These are phyloP conservation scores for Orestias chungarensis DNA, from an alignment of 2,797 vertebrate species.

Conservation along the genomic window DNA sequence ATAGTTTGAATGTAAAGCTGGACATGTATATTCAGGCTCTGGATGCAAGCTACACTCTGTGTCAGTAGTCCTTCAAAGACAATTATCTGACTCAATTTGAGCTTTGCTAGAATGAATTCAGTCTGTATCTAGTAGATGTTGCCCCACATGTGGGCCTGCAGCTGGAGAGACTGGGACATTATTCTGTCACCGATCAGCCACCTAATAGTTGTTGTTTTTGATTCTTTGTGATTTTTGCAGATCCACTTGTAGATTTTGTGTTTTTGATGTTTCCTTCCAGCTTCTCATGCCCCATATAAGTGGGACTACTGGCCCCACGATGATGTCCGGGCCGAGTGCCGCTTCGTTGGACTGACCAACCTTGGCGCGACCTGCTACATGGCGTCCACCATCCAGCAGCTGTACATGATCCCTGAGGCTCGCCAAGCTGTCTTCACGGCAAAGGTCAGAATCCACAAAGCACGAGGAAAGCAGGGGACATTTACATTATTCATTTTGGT, in stretches of 20 bases:
- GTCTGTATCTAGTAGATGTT: slow-evolving; percentile 3
- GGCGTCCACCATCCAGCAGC: slow-evolving; percentile 98
- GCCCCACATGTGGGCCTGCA: slow-evolving; percentile 15
- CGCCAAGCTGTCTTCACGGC: slow-evolving; percentile 97
- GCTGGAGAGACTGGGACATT: slow-evolving; percentile 31
- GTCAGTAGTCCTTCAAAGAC: slow-evolving; percentile 36
- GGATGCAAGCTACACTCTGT: slow-evolving; percentile 51
- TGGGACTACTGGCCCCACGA: slow-evolving; percentile 99
- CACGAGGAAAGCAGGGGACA: background rate
- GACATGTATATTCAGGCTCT: background rate
- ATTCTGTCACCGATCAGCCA: background rate
- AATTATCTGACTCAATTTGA: slow-evolving; percentile 46
- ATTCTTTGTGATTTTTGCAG: too few relatives aligned
- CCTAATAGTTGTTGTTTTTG: too few relatives aligned
- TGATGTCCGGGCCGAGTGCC: slow-evolving; percentile 94
- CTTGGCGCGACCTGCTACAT: slow-evolving; percentile 97
- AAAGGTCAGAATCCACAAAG: slow-evolving; percentile 81
- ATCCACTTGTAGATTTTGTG: background rate
- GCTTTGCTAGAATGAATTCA: slow-evolving; percentile 34
- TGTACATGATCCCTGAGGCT: slow-evolving; percentile 99
- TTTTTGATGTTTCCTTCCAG: slow-evolving; percentile 38
- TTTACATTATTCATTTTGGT: too few relatives aligned
- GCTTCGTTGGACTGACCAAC: slow-evolving; percentile 96
- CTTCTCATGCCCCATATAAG: slow-evolving; percentile 96
- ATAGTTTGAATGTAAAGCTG: too few relatives aligned